Conservation (phyloP, 2,888 invertebrate genomes). For the Cylindroiulus punctatus region DNA sequence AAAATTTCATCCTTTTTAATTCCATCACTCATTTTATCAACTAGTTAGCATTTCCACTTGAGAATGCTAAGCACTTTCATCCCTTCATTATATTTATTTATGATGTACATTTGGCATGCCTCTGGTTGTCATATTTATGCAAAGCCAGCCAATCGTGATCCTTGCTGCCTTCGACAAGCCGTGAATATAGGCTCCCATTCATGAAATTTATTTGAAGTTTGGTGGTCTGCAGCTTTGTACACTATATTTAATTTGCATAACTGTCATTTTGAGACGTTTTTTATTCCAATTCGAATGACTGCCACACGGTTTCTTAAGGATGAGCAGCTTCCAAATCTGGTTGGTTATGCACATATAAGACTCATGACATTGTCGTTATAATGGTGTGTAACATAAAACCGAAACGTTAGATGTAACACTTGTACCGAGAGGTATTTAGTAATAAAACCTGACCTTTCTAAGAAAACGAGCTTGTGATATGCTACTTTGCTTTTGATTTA, state of each 20-base stretch:
- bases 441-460: slow-evolving; percentile 51
- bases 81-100: slow-evolving; percentile 47
- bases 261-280: not conserved
- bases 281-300: not conserved
- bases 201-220: not conserved
- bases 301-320: not conserved
- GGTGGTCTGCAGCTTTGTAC: not conserved
- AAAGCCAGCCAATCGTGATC: slow-evolving; percentile 35
- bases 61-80: not conserved
- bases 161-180: not conserved
- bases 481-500: slow-evolving; percentile 44
- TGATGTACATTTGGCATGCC: slow-evolving; percentile 1
- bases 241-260: not conserved
- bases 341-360: slow-evolving; percentile 33
- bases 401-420: slow-evolving; percentile 39
- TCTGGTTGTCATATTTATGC: slow-evolving; percentile 17
- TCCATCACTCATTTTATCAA: slow-evolving; percentile 15
- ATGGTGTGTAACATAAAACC: not conserved
- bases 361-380: slow-evolving; percentile 35
- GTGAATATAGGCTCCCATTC: not conserved
- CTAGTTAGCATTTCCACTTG: slow-evolving; percentile 47
- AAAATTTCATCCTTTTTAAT: slow-evolving; percentile 51
- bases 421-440: slow-evolving; percentile 54
- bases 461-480: slow-evolving; percentile 27
- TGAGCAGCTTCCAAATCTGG: slow-evolving; percentile 25